Percentiles rank a stretch among this genome's conserved stretches.
Evolutionary conservation across 1,140 invertebrate species (phyloP).

Genomic region (Drosophila trapezifrons): DNA sequence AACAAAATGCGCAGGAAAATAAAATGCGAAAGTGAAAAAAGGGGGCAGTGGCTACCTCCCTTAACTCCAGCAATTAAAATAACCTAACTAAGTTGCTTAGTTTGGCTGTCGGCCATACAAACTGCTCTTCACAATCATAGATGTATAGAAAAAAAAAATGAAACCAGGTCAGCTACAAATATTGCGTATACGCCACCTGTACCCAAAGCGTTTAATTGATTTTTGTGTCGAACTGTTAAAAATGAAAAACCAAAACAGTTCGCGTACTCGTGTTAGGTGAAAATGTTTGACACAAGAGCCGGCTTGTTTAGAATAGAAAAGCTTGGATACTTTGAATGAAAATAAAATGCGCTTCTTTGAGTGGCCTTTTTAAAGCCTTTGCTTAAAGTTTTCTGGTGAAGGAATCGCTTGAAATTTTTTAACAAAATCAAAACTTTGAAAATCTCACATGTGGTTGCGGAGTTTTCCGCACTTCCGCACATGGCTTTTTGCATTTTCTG

Average conservation of each 20-base stretch:
- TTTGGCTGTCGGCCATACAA: conserved; percentile 13
- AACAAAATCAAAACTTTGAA: conserved; percentile 42
- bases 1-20: conserved; percentile 2
- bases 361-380: neutral
- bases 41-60: too few species aligned
- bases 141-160: neutral
- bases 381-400: neutral
- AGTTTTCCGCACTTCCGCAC: conserved; percentile 11
- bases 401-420: conserved; percentile 5
- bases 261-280: neutral
- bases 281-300: neutral
- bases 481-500: conserved; percentile 39
- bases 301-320: conserved; percentile 3
- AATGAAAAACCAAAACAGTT: neutral
- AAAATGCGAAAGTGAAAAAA: neutral
- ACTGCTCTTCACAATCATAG: conserved; percentile 6
- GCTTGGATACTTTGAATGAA: neutral
- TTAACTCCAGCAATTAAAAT: conserved; percentile 19
- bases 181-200: conserved; percentile 41
- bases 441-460: conserved; percentile 17
- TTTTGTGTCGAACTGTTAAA: conserved; percentile 15
- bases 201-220: conserved; percentile 26
- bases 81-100: conserved; percentile 21
- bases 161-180: conserved; percentile 34
- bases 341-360: conserved; percentile 3